Base-by-base conservation (phyloP, 1,140 invertebrate genomes). In the Plectrocnemia conspersa region DNA sequence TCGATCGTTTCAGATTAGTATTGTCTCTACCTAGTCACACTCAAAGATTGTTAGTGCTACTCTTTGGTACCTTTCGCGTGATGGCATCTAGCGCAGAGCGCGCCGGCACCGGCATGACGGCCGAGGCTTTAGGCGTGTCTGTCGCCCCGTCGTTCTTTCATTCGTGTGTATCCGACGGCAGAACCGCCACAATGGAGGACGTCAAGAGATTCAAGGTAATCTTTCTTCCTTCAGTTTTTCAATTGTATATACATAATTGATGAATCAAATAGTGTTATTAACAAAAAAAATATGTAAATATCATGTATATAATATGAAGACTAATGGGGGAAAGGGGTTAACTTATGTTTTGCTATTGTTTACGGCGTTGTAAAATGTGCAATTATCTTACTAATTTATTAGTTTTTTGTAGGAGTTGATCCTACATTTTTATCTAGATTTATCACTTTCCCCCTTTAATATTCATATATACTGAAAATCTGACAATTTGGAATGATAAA, bases 61-160 rank as follows among this genome's bases (percentile, higher is more conserved):
- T 98, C 36, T 98, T 98, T 74, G 96, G 96, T 55, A 98, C 94
- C 70, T 98, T 98, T 74, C 86, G 93, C 55, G 90, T 93, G 48
- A 93, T 98, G 68, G 91, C 94, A 3, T 91, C 90, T 63, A 93
- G 94, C 69, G 88, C 91, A 55, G 90, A 95, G 62, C 81, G 86
- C 68, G 87, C 86, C 58, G 81, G 83, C 63, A 94, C 91, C 24
- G 89, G 91, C 61, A 98, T 98, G 96, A 93, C 89, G 53, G 91
- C 92, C 46, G 95, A 98, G 75, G 94, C 95, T 2, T 75, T 98
- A 52, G 93, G 93, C 36, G 87, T 90, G 42, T 93, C 91, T 38
- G 94, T 98, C 10, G 95, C 96, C 15, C 95, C 95, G n/a, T 96
- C 92, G 64, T 95, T 98, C 71, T 98, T 98, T 77, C 93, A 97